Percentiles rank a stretch among this genome's conserved stretches.
phyloP scores from a whole-genome alignment of 2,113 vertebrate genomes.

The Jacana jacana region DNA sequence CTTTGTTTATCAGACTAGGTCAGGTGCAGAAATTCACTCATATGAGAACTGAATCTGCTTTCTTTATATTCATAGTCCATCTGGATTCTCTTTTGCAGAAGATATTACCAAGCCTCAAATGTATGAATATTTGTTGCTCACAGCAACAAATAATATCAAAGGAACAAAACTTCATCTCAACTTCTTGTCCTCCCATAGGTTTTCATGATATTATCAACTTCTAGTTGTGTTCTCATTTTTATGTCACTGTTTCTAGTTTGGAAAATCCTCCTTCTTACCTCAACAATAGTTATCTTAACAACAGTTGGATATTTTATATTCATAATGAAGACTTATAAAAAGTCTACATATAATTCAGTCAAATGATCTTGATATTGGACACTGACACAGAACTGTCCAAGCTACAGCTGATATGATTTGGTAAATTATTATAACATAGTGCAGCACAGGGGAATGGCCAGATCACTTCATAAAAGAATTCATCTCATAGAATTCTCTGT shows the following conservation, averaged over 20 bases:
- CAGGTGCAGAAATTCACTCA: not conserved
- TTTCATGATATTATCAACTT: not conserved
- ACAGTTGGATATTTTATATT: not conserved
- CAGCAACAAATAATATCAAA: not conserved
- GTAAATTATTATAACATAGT: not conserved
- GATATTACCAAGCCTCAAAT: not conserved
- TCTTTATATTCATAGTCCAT: not conserved
- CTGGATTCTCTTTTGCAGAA: not conserved
- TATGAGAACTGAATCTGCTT: not conserved
- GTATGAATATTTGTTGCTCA: not conserved
- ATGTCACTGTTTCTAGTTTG: accelerated
- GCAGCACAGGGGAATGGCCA: not conserved
- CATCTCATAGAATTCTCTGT: not conserved
- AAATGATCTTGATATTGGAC: not conserved
- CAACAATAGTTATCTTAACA: not conserved
- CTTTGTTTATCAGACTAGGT: not conserved
- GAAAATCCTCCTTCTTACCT: not conserved
- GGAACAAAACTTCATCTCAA: not conserved
- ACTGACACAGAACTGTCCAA: not conserved
- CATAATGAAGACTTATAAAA: not conserved
- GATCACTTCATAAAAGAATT: not conserved
- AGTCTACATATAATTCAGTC: not conserved
- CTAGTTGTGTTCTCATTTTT: not conserved
- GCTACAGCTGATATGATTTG: not conserved
- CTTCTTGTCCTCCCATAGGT: not conserved